Evolutionary conservation across 1,140 invertebrate genomes (phyloP).

Genomic region (Papilio polytes): DNA sequence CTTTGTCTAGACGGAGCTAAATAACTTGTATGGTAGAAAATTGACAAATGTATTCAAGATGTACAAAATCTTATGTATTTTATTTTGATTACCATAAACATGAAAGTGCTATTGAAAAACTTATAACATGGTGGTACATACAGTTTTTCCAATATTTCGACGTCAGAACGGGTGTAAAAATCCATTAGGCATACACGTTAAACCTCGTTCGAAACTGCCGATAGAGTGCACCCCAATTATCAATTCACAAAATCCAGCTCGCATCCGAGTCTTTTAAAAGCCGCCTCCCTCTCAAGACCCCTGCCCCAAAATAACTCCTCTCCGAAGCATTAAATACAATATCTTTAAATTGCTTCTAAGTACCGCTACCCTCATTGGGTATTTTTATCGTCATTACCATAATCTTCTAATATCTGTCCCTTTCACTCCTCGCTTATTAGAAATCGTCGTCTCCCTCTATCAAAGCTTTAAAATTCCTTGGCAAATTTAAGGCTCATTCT

Average conservation of each 20-base stretch:
- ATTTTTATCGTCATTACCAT: slow-evolving; percentile 81
- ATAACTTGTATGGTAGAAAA: background rate
- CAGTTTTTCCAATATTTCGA: background rate
- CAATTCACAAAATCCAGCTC: slow-evolving; percentile 74
- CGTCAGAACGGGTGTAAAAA: slow-evolving; percentile 32
- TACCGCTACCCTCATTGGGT: slow-evolving; percentile 74
- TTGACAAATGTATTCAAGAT: background rate
- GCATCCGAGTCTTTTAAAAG: slow-evolving; percentile 58
- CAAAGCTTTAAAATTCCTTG: slow-evolving; percentile 61
- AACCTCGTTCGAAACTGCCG: slow-evolving; percentile 50
- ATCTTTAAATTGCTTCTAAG: slow-evolving; percentile 82
- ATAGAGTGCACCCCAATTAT: slow-evolving; percentile 76
- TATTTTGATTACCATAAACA: background rate
- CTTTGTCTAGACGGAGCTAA: too few relatives aligned
- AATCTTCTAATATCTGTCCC: slow-evolving; percentile 63
- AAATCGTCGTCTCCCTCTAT: slow-evolving; percentile 53
- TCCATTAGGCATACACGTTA: slow-evolving; percentile 45
- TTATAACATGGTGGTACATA: background rate
- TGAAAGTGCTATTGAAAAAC: background rate
- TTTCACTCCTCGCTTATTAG: slow-evolving; percentile 51
- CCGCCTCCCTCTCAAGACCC: slow-evolving; percentile 57
- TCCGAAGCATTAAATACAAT: slow-evolving; percentile 80
- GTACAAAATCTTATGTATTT: background rate
- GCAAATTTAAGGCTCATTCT: slow-evolving; percentile 74
- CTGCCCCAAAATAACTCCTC: slow-evolving; percentile 66